A percentile compares a stretch with the other conserved stretches of the same genome.
phyloP scores from a whole-genome alignment of 1,140 invertebrate genomes.

The Laodelphax striatellus region DNA sequence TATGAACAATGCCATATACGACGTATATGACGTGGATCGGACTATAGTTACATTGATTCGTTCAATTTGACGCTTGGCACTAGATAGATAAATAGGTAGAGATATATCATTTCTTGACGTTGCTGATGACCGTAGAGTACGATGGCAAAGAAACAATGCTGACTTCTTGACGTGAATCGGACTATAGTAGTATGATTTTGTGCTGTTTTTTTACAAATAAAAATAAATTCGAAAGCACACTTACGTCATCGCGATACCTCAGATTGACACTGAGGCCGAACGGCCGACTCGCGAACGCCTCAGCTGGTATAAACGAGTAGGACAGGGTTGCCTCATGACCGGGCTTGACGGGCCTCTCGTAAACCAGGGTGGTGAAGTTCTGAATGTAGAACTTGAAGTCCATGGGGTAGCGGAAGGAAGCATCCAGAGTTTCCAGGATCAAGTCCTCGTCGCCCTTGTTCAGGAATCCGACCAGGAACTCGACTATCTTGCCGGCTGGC shows the following conservation, averaged over 20 bases:
- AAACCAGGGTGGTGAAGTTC: conserved; percentile 89
- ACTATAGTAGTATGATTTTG: too few relatives aligned
- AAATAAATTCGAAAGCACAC: conserved; percentile 22
- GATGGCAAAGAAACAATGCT: too few relatives aligned
- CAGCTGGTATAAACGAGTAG: conserved; percentile 91
- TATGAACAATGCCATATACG: too few relatives aligned
- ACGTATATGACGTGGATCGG: too few relatives aligned
- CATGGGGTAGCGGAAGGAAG: conserved; percentile 96
- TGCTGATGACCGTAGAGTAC: too few relatives aligned
- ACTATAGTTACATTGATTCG: too few relatives aligned
- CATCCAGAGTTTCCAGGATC: conserved; percentile 84
- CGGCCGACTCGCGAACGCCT: conserved; percentile 87
- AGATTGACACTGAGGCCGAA: conserved; percentile 92
- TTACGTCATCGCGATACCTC: conserved; percentile 78
- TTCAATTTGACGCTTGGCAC: too few relatives aligned
- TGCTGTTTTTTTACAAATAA: too few relatives aligned
- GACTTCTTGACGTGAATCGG: too few relatives aligned
- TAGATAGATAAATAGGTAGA: too few relatives aligned
- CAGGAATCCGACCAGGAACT: conserved; percentile 91
- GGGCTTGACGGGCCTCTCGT: conserved; percentile 79
- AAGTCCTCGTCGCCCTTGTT: conserved; percentile 91
- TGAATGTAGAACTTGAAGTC: conserved; percentile 98
- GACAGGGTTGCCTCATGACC: conserved; percentile 87
- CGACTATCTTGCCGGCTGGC: conserved; percentile 82
- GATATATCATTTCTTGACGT: too few relatives aligned